Evolutionary conservation across 2,888 invertebrate genomes (phyloP).

Genomic region (Ichneumoninae sp.): DNA sequence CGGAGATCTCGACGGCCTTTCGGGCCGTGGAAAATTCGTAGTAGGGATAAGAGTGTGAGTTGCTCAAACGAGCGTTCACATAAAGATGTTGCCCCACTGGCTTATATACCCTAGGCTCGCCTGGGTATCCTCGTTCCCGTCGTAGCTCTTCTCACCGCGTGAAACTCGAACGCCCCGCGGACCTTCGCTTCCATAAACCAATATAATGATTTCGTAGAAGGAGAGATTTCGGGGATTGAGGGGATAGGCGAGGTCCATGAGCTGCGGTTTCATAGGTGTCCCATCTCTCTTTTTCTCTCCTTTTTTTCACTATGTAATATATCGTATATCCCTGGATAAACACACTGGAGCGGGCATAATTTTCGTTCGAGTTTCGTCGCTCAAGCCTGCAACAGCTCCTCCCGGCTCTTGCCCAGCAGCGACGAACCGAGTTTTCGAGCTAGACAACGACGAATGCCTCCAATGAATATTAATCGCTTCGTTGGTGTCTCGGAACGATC

Average conservation of each 20-base stretch:
- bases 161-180: conserved; percentile 58
- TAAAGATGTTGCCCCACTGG: conserved; percentile 27
- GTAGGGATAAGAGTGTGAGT: conserved; percentile 3
- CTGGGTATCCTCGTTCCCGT: background rate
- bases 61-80: conserved; percentile 27
- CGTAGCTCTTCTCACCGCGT: conserved; percentile 33
- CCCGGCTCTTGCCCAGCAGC: background rate
- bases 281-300: conserved; percentile 37
- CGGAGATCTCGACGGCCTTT: conserved; percentile 33
- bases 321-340: conserved; percentile 60
- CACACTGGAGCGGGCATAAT: conserved; percentile 45
- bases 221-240: conserved; percentile 56
- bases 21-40: conserved; percentile 33
- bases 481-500: conserved; percentile 17
- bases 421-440: conserved; percentile 16
- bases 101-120: conserved; percentile 34
- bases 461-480: conserved; percentile 62
- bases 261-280: conserved; percentile 16
- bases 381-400: background rate
- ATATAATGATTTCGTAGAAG: conserved; percentile 69
- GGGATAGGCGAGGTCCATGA: conserved; percentile 51
- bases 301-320: conserved; percentile 39
- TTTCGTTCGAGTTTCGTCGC: conserved; percentile 28
- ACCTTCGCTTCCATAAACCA: conserved; percentile 61
- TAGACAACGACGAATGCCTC: conserved; percentile 47